Base-by-base conservation (phyloP, 2,797 vertebrate genomes). In the Uromys caudimaculatus region DNA sequence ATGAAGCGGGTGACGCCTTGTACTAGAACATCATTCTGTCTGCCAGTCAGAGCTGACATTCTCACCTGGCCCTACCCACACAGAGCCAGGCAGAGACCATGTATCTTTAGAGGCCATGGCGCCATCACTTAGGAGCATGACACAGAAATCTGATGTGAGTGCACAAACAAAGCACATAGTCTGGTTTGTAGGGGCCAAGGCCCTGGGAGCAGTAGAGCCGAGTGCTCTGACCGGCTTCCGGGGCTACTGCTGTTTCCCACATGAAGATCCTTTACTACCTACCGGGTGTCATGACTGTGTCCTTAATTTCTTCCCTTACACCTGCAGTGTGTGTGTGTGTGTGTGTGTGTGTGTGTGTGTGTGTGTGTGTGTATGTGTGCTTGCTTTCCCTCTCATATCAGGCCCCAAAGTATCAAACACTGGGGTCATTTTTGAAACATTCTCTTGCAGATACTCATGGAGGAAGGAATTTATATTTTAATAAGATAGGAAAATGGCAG, bases 401-500 rank as follows among this genome's bases (percentile, higher is more conserved):
- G 56, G 79, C 73, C 56, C 73, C n/a, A 60, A 73, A 82, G 10
- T 91, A 52, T 24, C 86, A 32, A 83, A 81, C 21, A 32, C 11
- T 73, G 62, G n/a, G n/a, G 23, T 27, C 23, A 44, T 75, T 89
- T 77, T 96, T 85, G 38, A 92, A 77, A 35, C 19, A 24, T 44
- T 84, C 32, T 95, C 77, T 90, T 67, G 41, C 14, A 21, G 50
- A 24, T 9, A 38, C 32, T 87, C 89, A 54, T 10, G 27, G 29
- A 32, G 81, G 19, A 86, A 90, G 21, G 84, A 76, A 38, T 67
- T 90, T 87, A 62, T 86, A 77, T 79, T 83, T 91, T 82, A 85
- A 87, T 77, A 92, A 87, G 38, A 93, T 10, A 94, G 79, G 69
- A 90, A 78, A 94, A 16, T 29, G 29, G 12, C 29, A 96, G 64